Evolutionary conservation across 1,140 invertebrate species (phyloP).

Genomic region (Nasonia giraulti): DNA sequence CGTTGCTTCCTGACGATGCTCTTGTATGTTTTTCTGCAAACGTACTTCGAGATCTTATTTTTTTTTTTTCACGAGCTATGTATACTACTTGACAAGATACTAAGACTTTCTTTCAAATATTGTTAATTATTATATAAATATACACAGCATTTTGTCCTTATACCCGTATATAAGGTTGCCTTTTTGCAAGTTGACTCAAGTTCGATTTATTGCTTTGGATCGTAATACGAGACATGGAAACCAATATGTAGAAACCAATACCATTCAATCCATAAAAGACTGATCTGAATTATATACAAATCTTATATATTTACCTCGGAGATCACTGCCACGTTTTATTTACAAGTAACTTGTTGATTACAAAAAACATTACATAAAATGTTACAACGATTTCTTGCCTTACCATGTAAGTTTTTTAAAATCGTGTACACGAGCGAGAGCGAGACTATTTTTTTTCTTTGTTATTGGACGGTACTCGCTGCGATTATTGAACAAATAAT

Average conservation of each 20-base stretch:
- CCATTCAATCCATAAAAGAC: constrained; percentile 45
- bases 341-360: constrained; percentile 35
- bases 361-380: constrained; percentile 6
- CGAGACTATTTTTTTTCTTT: constrained; percentile 20
- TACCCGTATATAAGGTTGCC: constrained; percentile 11
- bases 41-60: neutral
- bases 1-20: neutral
- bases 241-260: constrained; percentile 26
- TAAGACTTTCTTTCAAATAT: constrained; percentile 30
- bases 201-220: constrained; percentile 11
- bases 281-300: constrained; percentile 42
- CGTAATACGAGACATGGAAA: constrained; percentile 7
- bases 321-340: constrained; percentile 41
- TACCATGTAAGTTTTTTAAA: constrained; percentile 31
- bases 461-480: constrained; percentile 28
- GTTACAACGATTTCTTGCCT: constrained; percentile 35
- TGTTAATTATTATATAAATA: constrained; percentile 17
- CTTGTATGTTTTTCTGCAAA: neutral
- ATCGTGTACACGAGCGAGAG: neutral
- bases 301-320: constrained; percentile 22
- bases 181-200: constrained; percentile 15
- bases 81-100: neutral
- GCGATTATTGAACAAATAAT: constrained; percentile 7
- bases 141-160: constrained; percentile 14
- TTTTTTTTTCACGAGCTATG: neutral